These are phyloP conservation scores for Bombus superbus DNA, from an alignment of 1,140 invertebrate genomes.

Conservation along the genomic window DNA sequence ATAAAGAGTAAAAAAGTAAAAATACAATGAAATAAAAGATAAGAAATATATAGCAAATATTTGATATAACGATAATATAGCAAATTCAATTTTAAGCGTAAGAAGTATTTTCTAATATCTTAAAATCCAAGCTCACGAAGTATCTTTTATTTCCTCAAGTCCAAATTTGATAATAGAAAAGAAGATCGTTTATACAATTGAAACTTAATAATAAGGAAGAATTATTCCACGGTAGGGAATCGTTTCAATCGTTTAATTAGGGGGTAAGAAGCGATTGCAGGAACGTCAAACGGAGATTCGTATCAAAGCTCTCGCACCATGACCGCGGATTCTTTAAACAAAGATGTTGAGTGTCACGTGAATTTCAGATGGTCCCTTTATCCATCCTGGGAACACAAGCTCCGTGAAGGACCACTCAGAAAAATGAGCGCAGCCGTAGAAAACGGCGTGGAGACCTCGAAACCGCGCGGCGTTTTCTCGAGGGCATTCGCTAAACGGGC, in stretches of 20 bases:
- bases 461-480: conserved; percentile 77
- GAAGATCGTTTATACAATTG: too few species aligned
- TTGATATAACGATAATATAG: too few species aligned
- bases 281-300: not conserved
- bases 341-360: conserved; percentile 50
- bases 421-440: conserved; percentile 78
- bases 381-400: conserved; percentile 49
- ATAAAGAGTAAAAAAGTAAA: too few species aligned
- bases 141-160: not conserved
- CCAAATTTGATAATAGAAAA: not conserved
- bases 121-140: too few species aligned
- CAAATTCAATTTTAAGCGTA: too few species aligned
- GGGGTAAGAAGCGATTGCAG: not conserved
- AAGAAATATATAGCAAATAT: too few species aligned
- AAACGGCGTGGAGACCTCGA: conserved; percentile 75
- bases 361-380: conserved; percentile 66
- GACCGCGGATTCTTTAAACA: not conserved
- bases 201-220: too few species aligned
- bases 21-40: too few species aligned
- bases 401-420: conserved; percentile 58
- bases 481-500: conserved; percentile 78
- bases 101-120: too few species aligned
- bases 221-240: too few species aligned
- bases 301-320: not conserved
- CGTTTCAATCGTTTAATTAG: not conserved